Evolutionary conservation across 2,113 vertebrate genomes (phyloP).

Genomic region (Gambusia affinis): DNA sequence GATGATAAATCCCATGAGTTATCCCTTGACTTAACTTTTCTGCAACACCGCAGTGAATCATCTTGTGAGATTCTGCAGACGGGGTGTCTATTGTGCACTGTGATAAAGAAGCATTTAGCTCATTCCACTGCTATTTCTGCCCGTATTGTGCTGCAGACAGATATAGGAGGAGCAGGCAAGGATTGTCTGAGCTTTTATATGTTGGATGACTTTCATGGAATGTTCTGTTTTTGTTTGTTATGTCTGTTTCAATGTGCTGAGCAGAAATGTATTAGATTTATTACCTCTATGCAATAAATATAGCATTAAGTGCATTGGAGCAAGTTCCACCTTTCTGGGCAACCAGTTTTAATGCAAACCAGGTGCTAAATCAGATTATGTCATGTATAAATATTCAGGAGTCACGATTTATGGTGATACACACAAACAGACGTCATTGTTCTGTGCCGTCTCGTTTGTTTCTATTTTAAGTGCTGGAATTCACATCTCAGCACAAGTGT

Average conservation of each 20-base stretch:
- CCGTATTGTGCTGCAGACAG: slow-evolving; percentile 35
- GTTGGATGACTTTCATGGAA: slow-evolving; percentile 29
- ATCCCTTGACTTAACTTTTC: slow-evolving; percentile 25
- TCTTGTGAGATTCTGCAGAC: slow-evolving; percentile 46
- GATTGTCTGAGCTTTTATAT: slow-evolving; percentile 51
- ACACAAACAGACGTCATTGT: neutral
- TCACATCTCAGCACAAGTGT: slow-evolving; percentile 27
- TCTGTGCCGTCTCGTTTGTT: slow-evolving; percentile 7
- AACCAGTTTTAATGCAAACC: slow-evolving; percentile 45
- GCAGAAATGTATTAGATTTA: slow-evolving; percentile 57
- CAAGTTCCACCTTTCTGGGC: slow-evolving; percentile 30
- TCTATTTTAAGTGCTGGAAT: slow-evolving; percentile 46
- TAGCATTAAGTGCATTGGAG: slow-evolving; percentile 8
- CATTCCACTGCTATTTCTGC: slow-evolving; percentile 56
- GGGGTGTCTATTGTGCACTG: slow-evolving; percentile 52
- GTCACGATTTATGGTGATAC: slow-evolving; percentile 45
- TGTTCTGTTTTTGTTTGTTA: neutral
- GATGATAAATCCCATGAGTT: slow-evolving; percentile 30
- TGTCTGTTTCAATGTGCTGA: slow-evolving; percentile 31
- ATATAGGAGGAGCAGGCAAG: slow-evolving; percentile 45
- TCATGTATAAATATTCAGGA: slow-evolving; percentile 30
- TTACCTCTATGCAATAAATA: slow-evolving; percentile 33
- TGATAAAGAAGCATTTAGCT: slow-evolving; percentile 48
- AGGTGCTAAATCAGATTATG: slow-evolving; percentile 54
- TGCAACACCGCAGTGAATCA: slow-evolving; percentile 46